These are phyloP conservation scores for Apotomis betuletana DNA, from an alignment of 2,888 invertebrate genomes.

Conservation along the genomic window DNA sequence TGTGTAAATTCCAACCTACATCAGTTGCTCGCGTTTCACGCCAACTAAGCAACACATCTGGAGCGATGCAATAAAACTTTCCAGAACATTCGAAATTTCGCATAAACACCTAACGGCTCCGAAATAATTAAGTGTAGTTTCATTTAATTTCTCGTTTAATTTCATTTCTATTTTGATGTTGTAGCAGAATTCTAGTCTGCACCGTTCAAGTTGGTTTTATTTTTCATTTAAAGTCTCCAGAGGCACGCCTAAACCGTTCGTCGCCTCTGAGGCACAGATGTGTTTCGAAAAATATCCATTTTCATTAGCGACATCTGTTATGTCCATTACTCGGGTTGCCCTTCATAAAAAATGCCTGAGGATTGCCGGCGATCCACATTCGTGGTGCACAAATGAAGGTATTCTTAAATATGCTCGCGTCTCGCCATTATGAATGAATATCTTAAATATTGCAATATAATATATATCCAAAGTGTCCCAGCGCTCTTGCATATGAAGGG, in stretches of 20 bases:
- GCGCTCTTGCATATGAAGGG: too few relatives aligned
- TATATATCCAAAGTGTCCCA: too few relatives aligned
- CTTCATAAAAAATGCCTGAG: conserved; percentile 35
- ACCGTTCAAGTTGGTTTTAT: conserved; percentile 7
- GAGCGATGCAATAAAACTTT: conserved; percentile 21
- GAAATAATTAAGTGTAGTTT: conserved; percentile 14
- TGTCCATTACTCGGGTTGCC: conserved; percentile 29
- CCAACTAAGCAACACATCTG: conserved; percentile 19
- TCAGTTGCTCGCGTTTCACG: background rate
- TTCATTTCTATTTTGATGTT: conserved; percentile 6
- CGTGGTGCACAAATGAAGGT: conserved; percentile 11
- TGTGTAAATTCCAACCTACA: background rate
- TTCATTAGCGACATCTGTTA: conserved; percentile 24
- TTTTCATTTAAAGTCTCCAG: conserved; percentile 1
- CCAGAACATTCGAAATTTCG: conserved; percentile 2
- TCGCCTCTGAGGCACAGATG: conserved; percentile 8
- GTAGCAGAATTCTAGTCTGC: background rate
- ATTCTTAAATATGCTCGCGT: background rate
- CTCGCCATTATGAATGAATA: too few relatives aligned
- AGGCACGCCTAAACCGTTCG: background rate
- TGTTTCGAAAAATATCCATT: conserved; percentile 21
- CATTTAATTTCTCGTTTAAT: conserved; percentile 10
- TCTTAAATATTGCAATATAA: too few relatives aligned
- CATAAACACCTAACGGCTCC: conserved; percentile 6
- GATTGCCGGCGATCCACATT: conserved; percentile 11